A percentile compares a stretch with the other conserved stretches of the same genome.
These are phyloP conservation scores for Nesometra sesokonis DNA, from an alignment of 35 echinoderm and acorn worm species.

Conservation along the genomic window DNA sequence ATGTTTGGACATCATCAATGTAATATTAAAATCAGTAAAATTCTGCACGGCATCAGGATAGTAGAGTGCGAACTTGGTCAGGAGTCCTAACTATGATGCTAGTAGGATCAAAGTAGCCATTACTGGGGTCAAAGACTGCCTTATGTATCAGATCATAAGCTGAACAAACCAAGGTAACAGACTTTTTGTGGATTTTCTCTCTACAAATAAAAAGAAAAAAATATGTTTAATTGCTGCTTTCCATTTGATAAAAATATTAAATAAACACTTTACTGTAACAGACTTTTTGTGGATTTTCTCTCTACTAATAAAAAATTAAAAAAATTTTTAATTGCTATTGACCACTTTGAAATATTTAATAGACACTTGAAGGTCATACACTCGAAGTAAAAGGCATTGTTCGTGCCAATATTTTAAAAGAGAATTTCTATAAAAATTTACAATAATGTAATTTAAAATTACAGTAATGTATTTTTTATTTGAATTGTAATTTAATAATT, in stretches of 20 bases:
- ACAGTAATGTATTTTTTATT: too few species aligned
- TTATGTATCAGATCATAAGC: conserved; percentile 69
- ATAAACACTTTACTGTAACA: background rate
- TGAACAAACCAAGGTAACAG: conserved; percentile 43
- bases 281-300: conserved; percentile 66
- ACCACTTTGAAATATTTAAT: background rate
- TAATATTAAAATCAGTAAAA: too few species aligned
- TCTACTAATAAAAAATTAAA: conserved; percentile 16
- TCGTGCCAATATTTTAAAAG: too few species aligned
- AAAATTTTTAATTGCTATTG: too few species aligned
- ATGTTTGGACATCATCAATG: too few species aligned
- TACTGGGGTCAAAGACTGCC: conserved; percentile 43
- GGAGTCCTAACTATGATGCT: conserved; percentile 61
- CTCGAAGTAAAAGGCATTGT: background rate
- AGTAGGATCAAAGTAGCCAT: conserved; percentile 48
- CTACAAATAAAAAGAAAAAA: conserved; percentile 20
- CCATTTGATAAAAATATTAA: background rate
- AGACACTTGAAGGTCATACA: background rate
- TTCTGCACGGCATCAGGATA: background rate
- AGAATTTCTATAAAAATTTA: too few species aligned
- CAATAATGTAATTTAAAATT: too few species aligned
- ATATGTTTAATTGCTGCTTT: too few species aligned
- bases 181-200: conserved; percentile 63
- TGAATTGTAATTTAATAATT: too few species aligned
- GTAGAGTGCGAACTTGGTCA: conserved; percentile 39